These are phyloP conservation scores for Eledona agricola DNA, from an alignment of 2,888 invertebrate genomes.

Conservation along the genomic window DNA sequence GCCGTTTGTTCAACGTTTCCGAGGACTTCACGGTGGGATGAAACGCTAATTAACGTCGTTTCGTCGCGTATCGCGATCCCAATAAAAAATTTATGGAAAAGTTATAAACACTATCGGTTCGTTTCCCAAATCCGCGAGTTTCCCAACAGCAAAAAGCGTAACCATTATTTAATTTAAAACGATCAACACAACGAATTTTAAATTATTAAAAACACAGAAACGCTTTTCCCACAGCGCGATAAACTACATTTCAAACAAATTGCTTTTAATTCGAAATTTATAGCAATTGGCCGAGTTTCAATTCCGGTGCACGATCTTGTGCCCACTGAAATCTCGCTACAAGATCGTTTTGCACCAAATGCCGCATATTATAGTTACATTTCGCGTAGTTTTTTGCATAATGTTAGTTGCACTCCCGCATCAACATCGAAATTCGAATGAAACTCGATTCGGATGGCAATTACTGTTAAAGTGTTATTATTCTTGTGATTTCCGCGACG, in stretches of 20 bases:
- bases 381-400: too few relatives aligned
- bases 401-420: too few relatives aligned
- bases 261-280: slow-evolving; percentile 28
- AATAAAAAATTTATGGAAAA: too few relatives aligned
- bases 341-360: slow-evolving; percentile 14
- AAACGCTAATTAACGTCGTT: too few relatives aligned
- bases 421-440: too few relatives aligned
- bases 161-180: slow-evolving; percentile 27
- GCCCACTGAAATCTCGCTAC: slow-evolving; percentile 27
- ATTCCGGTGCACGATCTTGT: slow-evolving; percentile 25
- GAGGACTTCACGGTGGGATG: too few relatives aligned
- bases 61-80: too few relatives aligned
- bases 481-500: slow-evolving; percentile 4
- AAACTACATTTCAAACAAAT: slow-evolving; percentile 30
- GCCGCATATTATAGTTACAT: background rate
- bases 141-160: slow-evolving; percentile 27
- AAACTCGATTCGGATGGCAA: too few relatives aligned
- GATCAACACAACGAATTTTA: slow-evolving; percentile 15
- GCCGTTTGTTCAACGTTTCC: background rate
- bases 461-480: slow-evolving; percentile 10
- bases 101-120: too few relatives aligned
- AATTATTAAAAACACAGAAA: slow-evolving; percentile 28
- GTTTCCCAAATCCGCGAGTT: too few relatives aligned
- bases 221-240: slow-evolving; percentile 19
- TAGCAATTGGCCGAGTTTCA: slow-evolving; percentile 15